These are phyloP conservation scores for Horisme vitalbata DNA, from an alignment of 2,888 invertebrate genomes.

Conservation along the genomic window DNA sequence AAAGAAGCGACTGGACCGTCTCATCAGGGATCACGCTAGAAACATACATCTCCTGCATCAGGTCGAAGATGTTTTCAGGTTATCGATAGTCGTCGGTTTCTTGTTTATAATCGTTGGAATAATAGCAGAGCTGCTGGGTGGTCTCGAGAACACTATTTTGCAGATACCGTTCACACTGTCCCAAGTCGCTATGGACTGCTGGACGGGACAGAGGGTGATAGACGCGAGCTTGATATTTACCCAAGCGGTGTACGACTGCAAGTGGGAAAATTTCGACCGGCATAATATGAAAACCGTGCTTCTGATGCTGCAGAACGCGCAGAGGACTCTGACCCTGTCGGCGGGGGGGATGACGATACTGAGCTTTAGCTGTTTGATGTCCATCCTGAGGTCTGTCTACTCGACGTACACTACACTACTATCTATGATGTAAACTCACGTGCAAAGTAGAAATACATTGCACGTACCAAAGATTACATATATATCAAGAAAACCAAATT, in stretches of 20 bases:
- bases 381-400: conserved; percentile 42
- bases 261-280: conserved; percentile 49
- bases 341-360: conserved; percentile 47
- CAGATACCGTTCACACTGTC: conserved; percentile 52
- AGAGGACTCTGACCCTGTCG: conserved; percentile 45
- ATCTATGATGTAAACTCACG: conserved; percentile 30
- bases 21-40: conserved; percentile 45
- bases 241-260: conserved; percentile 45
- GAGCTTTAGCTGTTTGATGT: conserved; percentile 43
- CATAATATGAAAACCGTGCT: conserved; percentile 45
- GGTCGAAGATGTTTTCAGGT: conserved; percentile 47
- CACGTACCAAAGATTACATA: too few species aligned
- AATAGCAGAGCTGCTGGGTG: conserved; percentile 56
- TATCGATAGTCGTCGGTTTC: conserved; percentile 54
- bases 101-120: conserved; percentile 45
- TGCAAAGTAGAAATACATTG: too few species aligned
- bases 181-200: conserved; percentile 51
- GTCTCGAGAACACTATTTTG: conserved; percentile 55
- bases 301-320: conserved; percentile 45
- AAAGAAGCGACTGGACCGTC: conserved; percentile 37
- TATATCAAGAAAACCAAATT: too few species aligned
- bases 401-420: conserved; percentile 49
- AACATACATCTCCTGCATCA: conserved; percentile 42
- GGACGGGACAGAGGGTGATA: conserved; percentile 46
- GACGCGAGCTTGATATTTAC: conserved; percentile 45